Base-by-base conservation (phyloP, 2,888 invertebrate species). In the Drosophila anomelani region DNA sequence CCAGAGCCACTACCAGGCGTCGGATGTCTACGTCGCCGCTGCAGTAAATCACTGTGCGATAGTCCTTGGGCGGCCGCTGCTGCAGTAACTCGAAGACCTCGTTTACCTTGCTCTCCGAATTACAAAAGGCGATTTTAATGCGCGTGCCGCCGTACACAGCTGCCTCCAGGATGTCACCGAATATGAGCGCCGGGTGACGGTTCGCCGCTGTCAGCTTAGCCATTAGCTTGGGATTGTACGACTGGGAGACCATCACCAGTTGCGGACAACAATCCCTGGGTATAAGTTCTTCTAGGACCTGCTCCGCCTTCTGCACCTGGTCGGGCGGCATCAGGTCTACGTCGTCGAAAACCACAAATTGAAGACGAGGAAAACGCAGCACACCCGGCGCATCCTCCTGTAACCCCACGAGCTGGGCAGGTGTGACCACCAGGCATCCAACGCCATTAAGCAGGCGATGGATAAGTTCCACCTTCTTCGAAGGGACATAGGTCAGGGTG, bases 141-240 rank as follows among this genome's bases (percentile, higher is more conserved):
- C 17, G 13, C 6, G 41, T 41, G 29, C 88, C 82, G 0, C 85
- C 83, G 17, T 83, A 87, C 0, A 82, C 17, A 8, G 88, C 80
- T 0, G 83, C 85, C 62, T 83, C 85, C 10, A 83, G 54, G 1
- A 78, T n/a, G 49, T 87, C 85, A 0, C 88, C 85, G 41, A 83
- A 87, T 4, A 83, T 47, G 8, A 83, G 15, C 58, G 80, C 43
- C 5, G 76, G 62, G 9, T 71, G 7, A 0, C 20, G 13, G 57
- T 67, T 84, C 2, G 72, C 58, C 0, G 55, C 61, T 0, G 5
- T n/a, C 26, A 84, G 4, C 60, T 55, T 69, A 6, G 29, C 13
- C 3, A 77, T 43, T 9, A 67, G 12, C 4, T 53, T 39, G 0
- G 6, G 23, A 0, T 71, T 44, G 51, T 51, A 79, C 0, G 69